Evolutionary conservation across 1,140 invertebrate species (phyloP).

Genomic region (Drosophila guanche): DNA sequence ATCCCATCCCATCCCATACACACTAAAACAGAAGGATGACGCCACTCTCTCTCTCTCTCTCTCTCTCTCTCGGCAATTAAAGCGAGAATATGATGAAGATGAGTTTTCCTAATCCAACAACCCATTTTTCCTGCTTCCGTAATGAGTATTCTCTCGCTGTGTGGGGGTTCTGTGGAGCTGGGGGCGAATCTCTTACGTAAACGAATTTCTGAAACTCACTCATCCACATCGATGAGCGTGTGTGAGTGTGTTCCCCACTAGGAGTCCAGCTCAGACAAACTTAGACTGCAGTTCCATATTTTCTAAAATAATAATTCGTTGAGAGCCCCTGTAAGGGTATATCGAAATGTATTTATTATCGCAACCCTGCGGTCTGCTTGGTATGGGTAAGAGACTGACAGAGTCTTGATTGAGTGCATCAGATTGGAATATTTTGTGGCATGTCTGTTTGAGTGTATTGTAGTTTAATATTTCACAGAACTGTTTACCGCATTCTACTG

Average conservation of each 20-base stretch:
- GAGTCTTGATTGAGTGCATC: conserved; percentile 60
- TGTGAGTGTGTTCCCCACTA: conserved; percentile 55
- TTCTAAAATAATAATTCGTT: too few species aligned
- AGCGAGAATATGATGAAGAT: conserved; percentile 15
- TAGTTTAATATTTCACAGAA: conserved; percentile 66
- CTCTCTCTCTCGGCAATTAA: conserved; percentile 21
- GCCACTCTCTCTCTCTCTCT: conserved; percentile 10
- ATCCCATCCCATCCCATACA: not conserved
- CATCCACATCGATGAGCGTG: conserved; percentile 37
- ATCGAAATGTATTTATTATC: too few species aligned
- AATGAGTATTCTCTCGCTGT: conserved; percentile 2
- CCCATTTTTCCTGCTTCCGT: conserved; percentile 31
- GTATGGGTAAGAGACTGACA: conserved; percentile 22
- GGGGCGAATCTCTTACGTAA: conserved; percentile 58
- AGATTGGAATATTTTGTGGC: conserved; percentile 30
- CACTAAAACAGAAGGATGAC: conserved; percentile 12
- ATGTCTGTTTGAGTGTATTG: conserved; percentile 12
- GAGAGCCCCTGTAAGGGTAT: too few species aligned
- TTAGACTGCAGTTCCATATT: conserved; percentile 18
- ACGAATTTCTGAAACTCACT: conserved; percentile 63
- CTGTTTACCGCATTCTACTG: conserved; percentile 51
- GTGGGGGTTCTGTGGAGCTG: conserved; percentile 11
- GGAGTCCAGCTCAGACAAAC: conserved; percentile 67
- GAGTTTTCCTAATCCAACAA: conserved; percentile 27
- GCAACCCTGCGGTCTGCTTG: conserved; percentile 34